phyloP scores from a whole-genome alignment of 2,113 vertebrate genomes.

The Calonectris borealis region DNA sequence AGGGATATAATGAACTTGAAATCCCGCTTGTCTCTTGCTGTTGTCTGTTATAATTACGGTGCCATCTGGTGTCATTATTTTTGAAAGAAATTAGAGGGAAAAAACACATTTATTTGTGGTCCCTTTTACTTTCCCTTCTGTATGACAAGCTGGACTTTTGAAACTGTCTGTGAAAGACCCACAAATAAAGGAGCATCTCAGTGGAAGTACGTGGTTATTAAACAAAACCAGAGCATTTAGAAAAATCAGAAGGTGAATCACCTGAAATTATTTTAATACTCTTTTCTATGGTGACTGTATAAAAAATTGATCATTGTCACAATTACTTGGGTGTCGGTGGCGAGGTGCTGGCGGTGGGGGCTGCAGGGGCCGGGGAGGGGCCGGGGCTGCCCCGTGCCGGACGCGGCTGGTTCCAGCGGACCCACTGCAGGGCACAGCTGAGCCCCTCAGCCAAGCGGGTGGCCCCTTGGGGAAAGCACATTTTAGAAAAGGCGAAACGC shows the following conservation, averaged over 20 bases:
- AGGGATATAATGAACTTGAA: not conserved
- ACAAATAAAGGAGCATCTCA: not conserved
- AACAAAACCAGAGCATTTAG: not conserved
- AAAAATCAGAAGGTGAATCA: not conserved
- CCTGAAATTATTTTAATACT: not conserved
- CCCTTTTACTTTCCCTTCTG: not conserved
- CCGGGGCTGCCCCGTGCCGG: accelerated
- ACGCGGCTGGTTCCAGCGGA: accelerated
- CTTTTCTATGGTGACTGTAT: not conserved
- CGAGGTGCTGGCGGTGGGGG: not conserved
- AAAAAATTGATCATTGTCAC: not conserved
- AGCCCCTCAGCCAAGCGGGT: not conserved
- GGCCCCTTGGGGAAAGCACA: not conserved
- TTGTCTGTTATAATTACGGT: not conserved
- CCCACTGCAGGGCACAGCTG: not conserved
- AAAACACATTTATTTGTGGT: not conserved
- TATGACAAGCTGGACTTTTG: not conserved
- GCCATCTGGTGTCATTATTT: not conserved
- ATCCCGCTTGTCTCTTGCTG: not conserved
- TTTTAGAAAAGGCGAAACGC: not conserved
- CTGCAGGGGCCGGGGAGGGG: not conserved
- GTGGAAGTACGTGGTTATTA: not conserved
- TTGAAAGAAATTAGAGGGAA: not conserved
- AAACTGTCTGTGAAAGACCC: not conserved
- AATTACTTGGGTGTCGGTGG: not conserved